Conservation (phyloP, 2,797 vertebrate genomes). For the Characodon lateralis region DNA sequence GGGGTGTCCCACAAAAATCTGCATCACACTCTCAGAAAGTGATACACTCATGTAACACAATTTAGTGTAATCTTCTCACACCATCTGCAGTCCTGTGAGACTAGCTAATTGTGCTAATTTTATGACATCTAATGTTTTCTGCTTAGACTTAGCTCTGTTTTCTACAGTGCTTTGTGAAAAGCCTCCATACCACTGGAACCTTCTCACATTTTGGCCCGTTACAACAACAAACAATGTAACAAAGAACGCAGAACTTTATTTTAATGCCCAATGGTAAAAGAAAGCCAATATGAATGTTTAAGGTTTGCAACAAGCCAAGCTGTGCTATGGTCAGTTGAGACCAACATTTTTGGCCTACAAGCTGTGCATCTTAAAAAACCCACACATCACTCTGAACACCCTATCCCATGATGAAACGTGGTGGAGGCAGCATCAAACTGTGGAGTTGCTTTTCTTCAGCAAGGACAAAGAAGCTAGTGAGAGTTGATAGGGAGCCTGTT, state of each 20-base stretch:
- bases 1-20: slow-evolving; percentile 3
- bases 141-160: background rate
- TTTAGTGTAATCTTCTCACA: slow-evolving; percentile 33
- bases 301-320: background rate
- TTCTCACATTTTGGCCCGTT: background rate
- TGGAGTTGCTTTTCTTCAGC: background rate
- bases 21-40: slow-evolving; percentile 15
- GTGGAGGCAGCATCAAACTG: background rate
- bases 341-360: background rate
- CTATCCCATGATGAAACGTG: background rate
- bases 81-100: slow-evolving; percentile 33
- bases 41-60: slow-evolving; percentile 13
- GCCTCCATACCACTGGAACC: background rate
- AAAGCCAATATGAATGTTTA: background rate
- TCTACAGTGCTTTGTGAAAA: background rate
- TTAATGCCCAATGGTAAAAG: background rate
- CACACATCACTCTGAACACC: background rate
- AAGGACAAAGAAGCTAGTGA: background rate
- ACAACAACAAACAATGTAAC: background rate
- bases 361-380: background rate
- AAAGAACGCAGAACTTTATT: background rate
- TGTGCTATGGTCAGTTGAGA: background rate
- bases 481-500: background rate
- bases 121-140: slow-evolving; percentile 33
- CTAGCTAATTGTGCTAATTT: slow-evolving; percentile 38